phyloP scores from a whole-genome alignment of 2,113 vertebrate species.

The Panthera leo region DNA sequence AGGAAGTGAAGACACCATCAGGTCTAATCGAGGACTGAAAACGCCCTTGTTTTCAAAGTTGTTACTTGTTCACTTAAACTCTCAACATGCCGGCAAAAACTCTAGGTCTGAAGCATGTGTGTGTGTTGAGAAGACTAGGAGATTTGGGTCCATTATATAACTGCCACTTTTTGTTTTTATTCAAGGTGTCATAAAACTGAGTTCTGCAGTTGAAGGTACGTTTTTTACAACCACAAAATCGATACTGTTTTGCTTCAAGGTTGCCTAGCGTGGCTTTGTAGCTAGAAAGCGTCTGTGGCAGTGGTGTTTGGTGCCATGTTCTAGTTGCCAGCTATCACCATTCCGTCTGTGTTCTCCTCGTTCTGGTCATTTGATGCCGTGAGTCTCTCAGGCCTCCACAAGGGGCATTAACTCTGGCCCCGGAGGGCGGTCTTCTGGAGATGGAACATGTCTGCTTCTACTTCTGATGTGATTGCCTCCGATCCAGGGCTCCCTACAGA shows the following conservation, averaged over 20 bases:
- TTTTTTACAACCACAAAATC: conserved; percentile 61
- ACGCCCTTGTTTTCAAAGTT: neutral
- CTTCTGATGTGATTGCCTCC: neutral
- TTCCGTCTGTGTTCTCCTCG: conserved; percentile 61
- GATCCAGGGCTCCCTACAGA: neutral
- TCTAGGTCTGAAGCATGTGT: conserved; percentile 29
- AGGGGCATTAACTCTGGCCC: neutral
- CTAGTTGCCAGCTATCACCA: conserved; percentile 1
- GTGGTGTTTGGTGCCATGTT: conserved; percentile 65
- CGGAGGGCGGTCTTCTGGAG: neutral
- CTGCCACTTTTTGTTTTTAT: conserved; percentile 77
- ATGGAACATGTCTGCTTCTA: neutral
- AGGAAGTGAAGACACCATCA: neutral
- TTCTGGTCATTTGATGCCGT: conserved; percentile 47
- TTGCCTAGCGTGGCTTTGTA: conserved; percentile 62
- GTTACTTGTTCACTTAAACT: neutral
- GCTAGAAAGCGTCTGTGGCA: conserved; percentile 70
- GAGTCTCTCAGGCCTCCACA: neutral
- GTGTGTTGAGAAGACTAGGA: neutral
- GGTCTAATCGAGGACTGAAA: neutral
- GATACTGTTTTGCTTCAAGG: conserved; percentile 63
- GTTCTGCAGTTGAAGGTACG: conserved; percentile 82
- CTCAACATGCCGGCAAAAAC: neutral
- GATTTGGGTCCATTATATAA: conserved; percentile 59
- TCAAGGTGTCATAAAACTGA: conserved; percentile 84